Conservation (phyloP, 53 echinoderm and acorn worm species). For the Henricia sp. region DNA sequence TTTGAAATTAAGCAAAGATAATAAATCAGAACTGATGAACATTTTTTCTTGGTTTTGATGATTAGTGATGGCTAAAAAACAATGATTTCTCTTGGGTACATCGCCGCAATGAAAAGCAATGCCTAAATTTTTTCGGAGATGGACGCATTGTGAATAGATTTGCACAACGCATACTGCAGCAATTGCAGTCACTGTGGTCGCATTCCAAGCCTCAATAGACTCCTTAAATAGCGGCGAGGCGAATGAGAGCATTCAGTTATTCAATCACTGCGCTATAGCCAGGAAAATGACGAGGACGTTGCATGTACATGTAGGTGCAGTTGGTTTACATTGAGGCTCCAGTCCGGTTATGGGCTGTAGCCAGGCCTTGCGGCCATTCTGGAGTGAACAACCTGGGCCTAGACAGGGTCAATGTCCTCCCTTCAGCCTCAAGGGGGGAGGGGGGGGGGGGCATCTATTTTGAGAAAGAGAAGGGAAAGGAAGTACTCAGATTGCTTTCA, state of each 20-base stretch:
- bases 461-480: slow-evolving; percentile 23
- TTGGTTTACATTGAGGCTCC: slow-evolving; percentile 53
- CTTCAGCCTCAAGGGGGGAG: slow-evolving; percentile 12
- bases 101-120: too few species aligned
- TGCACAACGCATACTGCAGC: background rate
- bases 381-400: slow-evolving; percentile 63
- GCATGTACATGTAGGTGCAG: background rate
- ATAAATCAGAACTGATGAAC: too few species aligned
- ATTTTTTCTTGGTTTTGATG: too few species aligned
- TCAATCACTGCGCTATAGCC: slow-evolving; percentile 55
- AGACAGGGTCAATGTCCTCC: slow-evolving; percentile 62
- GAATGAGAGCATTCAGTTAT: slow-evolving; percentile 33
- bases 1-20: too few species aligned
- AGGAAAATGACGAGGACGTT: too few species aligned
- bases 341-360: slow-evolving; percentile 35
- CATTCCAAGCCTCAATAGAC: slow-evolving; percentile 47
- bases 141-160: slow-evolving; percentile 4
- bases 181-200: slow-evolving; percentile 8
- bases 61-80: too few species aligned
- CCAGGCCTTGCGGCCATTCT: slow-evolving; percentile 44
- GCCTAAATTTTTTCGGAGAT: too few species aligned
- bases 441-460: slow-evolving; percentile 31
- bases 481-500: slow-evolving; percentile 25
- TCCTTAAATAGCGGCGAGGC: slow-evolving; percentile 31
- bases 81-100: too few species aligned